These are phyloP conservation scores for Euschistus heros DNA, from an alignment of 1,140 invertebrate genomes.

Conservation along the genomic window DNA sequence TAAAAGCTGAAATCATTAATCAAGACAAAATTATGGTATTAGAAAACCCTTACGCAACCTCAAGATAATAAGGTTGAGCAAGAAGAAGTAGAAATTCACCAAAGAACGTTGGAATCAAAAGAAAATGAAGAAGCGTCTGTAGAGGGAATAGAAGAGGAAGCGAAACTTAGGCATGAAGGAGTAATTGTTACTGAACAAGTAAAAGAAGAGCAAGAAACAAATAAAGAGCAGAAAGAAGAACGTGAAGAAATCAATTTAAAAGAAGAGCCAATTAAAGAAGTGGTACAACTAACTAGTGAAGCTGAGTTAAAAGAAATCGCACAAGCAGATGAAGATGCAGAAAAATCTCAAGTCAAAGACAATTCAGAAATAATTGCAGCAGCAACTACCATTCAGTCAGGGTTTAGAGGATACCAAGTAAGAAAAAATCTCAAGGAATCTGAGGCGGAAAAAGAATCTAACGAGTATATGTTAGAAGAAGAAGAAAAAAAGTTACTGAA, in stretches of 20 bases:
- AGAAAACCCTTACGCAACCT: background rate
- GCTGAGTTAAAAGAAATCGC: background rate
- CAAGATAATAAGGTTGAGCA: background rate
- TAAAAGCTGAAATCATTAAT: background rate
- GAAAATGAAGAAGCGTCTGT: background rate
- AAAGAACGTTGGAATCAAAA: background rate
- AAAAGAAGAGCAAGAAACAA: background rate
- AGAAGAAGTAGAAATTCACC: background rate
- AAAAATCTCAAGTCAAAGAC: background rate
- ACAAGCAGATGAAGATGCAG: background rate
- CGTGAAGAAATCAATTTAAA: background rate
- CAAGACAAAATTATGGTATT: background rate
- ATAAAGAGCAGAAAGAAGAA: background rate
- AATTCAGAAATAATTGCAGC: constrained; percentile 15
- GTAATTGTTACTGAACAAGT: background rate
- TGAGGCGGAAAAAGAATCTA: background rate
- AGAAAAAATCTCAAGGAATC: constrained; percentile 27
- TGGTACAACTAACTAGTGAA: background rate
- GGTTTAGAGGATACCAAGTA: constrained; percentile 28
- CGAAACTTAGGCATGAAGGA: background rate
- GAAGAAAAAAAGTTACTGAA: constrained; percentile 29
- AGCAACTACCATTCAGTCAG: constrained; percentile 30
- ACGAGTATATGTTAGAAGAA: constrained; percentile 45
- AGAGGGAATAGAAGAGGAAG: background rate
- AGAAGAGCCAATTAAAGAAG: background rate